Conservation (phyloP, 2,888 invertebrate species). For the Oscheius myriophilus region DNA sequence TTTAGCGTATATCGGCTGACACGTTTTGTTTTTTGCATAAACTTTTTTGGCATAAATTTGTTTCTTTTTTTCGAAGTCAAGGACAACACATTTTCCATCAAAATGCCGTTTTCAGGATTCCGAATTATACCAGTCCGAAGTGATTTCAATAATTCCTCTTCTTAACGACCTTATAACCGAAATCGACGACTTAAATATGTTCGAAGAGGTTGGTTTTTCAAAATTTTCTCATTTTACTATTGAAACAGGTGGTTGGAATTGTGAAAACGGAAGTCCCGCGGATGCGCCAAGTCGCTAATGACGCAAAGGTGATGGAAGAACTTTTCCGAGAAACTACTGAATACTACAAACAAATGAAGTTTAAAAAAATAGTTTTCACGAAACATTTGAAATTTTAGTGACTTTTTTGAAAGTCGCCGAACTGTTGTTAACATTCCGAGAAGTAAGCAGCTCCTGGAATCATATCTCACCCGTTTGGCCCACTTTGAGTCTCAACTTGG, state of each 20-base stretch:
- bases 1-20: too few species aligned
- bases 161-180: constrained; percentile 51
- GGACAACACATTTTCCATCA: too few species aligned
- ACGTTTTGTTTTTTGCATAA: too few species aligned
- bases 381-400: constrained; percentile 34
- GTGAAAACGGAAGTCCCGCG: constrained; percentile 53
- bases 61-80: too few species aligned
- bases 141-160: constrained; percentile 50
- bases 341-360: constrained; percentile 60
- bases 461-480: constrained; percentile 45
- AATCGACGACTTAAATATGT: constrained; percentile 56
- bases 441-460: constrained; percentile 46
- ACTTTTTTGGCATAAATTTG: too few species aligned
- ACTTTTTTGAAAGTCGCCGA: constrained; percentile 59
- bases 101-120: constrained; percentile 33
- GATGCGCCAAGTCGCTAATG: constrained; percentile 46
- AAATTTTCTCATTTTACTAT: background rate
- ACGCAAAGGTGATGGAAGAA: constrained; percentile 51
- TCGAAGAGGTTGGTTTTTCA: constrained; percentile 44
- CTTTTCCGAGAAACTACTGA: constrained; percentile 57
- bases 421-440: constrained; percentile 57
- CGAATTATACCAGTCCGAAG: constrained; percentile 39
- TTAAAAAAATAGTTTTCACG: too few species aligned
- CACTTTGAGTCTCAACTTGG: constrained; percentile 47
- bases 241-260: constrained; percentile 50